Evolutionary conservation across 2,888 invertebrate genomes (phyloP), one percentile per base, ranked within the genome.

Genomic region (Cataglyphis rosenhaueri): DNA sequence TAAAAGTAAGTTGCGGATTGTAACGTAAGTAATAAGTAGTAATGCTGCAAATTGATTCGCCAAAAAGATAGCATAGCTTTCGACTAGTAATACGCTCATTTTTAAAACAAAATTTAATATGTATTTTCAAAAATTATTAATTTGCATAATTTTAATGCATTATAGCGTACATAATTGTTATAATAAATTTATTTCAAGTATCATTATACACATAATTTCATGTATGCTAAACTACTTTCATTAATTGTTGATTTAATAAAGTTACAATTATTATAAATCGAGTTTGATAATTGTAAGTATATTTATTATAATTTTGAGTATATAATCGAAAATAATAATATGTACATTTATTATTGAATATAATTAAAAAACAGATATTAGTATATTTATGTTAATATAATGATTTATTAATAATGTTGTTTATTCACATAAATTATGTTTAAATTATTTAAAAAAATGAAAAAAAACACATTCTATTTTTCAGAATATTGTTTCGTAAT

Each of bases 241-340:
- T 70, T 68, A 79, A 79, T 79, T 38, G 61, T 79, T 61, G 4
- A 61, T 48, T 68, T 70, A 79, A 79, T 78, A 68, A 59, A 59
- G 35, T 48, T 6, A 12, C 35, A 59, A 9, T 15, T 70, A 35
- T 70, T 70, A 52, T 52, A 79, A 61, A 18, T 21, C 3, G 21
- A 70, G 9, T 70, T 70, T 68, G 25, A 70, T 79, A 70, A 79
- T 61, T 79, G 61, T 70, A 79, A 79, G 61, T 61, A 59, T 64
- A 59, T 68, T 78, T 44, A 61, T 44, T 48, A 21, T 48, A 79
- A 70, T 79, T 79, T 59, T 12, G 25, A 44, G 21, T 41, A 44
- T 29, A 29, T 68, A 59, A 78, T 59, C 32, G 35, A n/a, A 65
- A 68, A 68, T 41, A 66, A 48, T 35, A 79, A 70, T 61, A 66